phyloP scores from a whole-genome alignment of 2,888 invertebrate species.

The Rhagium mordax region DNA sequence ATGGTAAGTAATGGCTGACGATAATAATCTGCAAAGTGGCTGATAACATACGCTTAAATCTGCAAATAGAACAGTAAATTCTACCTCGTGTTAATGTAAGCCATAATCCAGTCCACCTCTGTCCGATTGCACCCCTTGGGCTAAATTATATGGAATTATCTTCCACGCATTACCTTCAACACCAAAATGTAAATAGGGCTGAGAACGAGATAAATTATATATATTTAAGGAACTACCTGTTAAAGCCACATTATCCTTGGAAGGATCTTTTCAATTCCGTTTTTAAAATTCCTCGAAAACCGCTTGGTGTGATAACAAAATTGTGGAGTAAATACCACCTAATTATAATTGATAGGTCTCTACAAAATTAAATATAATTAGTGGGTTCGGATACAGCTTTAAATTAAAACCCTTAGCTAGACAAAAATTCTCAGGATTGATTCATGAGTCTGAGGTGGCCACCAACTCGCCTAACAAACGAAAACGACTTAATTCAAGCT shows the following conservation, averaged over 20 bases:
- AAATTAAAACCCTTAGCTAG: too few species aligned
- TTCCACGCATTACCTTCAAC: not conserved
- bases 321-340: not conserved
- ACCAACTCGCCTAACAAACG: too few species aligned
- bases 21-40: too few species aligned
- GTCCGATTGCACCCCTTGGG: not conserved
- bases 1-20: too few species aligned
- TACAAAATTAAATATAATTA: too few species aligned
- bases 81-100: not conserved
- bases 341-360: not conserved
- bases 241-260: conserved; percentile 24
- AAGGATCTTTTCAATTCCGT: not conserved
- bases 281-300: not conserved
- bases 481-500: too few species aligned
- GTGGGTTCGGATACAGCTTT: too few species aligned
- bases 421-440: too few species aligned
- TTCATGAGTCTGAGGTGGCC: too few species aligned
- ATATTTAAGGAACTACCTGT: conserved; percentile 26
- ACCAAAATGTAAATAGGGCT: not conserved
- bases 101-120: not conserved
- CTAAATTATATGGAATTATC: not conserved
- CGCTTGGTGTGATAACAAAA: not conserved
- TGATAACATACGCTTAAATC: too few species aligned
- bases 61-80: not conserved
- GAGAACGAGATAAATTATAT: conserved; percentile 24